phyloP scores from a whole-genome alignment of 1,140 invertebrate species.

The Drosophila santomea region DNA sequence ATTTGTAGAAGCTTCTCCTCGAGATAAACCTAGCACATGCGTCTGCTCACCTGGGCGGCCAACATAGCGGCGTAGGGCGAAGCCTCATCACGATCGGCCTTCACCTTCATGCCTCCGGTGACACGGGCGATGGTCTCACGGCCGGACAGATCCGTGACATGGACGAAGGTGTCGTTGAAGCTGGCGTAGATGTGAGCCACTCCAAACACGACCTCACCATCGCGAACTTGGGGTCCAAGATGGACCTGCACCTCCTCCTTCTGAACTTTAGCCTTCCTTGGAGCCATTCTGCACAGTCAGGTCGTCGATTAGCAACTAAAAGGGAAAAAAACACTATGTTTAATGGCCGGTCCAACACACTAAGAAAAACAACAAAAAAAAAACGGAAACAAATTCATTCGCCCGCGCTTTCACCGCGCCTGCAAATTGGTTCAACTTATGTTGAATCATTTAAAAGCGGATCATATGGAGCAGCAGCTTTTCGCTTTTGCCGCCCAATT shows the following conservation, averaged over 20 bases:
- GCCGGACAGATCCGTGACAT: slow-evolving; percentile 99
- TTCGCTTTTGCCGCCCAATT: slow-evolving; percentile 37
- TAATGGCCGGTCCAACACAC: slow-evolving; percentile 19
- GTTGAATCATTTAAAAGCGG: background rate
- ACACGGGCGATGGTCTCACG: slow-evolving; percentile 99
- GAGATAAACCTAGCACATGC: slow-evolving; percentile 85
- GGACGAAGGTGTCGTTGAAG: slow-evolving; percentile 99
- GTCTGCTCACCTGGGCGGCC: slow-evolving; percentile 94
- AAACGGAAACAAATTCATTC: slow-evolving; percentile 12
- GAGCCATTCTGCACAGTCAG: slow-evolving; percentile 91
- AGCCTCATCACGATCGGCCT: slow-evolving; percentile 99
- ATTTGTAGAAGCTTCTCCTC: slow-evolving; percentile 88
- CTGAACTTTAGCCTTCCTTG: slow-evolving; percentile 97
- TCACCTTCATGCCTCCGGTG: slow-evolving; percentile 99
- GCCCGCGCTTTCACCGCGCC: too few relatives aligned
- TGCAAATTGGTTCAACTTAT: slow-evolving; percentile 16
- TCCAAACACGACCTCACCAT: slow-evolving; percentile 99
- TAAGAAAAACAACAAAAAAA: slow-evolving; percentile 44
- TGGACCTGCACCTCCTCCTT: slow-evolving; percentile 98
- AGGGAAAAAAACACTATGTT: slow-evolving; percentile 18
- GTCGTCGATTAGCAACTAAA: slow-evolving; percentile 59
- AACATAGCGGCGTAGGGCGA: slow-evolving; percentile 99
- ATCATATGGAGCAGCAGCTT: background rate
- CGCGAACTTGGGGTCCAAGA: slow-evolving; percentile 98
- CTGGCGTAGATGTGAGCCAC: slow-evolving; percentile 99